Conservation (phyloP, 2,888 invertebrate genomes). For the Dromius quadrimaculatus region DNA sequence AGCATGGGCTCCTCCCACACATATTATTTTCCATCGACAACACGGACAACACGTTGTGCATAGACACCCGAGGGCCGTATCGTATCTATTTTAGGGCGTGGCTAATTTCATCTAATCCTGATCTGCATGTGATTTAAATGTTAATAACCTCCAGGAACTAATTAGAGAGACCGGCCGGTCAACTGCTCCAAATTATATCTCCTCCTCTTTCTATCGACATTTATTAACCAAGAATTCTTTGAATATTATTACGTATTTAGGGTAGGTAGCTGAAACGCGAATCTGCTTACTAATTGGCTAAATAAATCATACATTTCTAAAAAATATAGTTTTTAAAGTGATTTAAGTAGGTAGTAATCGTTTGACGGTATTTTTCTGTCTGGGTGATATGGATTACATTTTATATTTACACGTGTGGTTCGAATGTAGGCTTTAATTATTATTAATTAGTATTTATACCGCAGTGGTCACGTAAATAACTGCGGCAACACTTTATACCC, state of each 20-base stretch:
- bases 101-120: slow-evolving; percentile 51
- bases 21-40: slow-evolving; percentile 32
- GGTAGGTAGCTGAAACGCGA: not conserved
- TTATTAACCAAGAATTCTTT: not conserved
- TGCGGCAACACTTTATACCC: slow-evolving; percentile 6
- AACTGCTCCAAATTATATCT: slow-evolving; percentile 37
- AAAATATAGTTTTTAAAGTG: no score
- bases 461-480: slow-evolving; percentile 35
- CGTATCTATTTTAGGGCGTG: slow-evolving; percentile 49
- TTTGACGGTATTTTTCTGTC: slow-evolving; percentile 13
- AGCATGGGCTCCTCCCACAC: slow-evolving; percentile 38
- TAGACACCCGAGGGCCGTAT: slow-evolving; percentile 33
- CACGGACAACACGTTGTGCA: not conserved
- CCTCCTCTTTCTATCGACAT: slow-evolving; percentile 29
- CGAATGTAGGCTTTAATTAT: slow-evolving; percentile 42
- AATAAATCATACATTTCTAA: slow-evolving; percentile 2
- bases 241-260: not conserved
- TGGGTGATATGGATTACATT: slow-evolving; percentile 8
- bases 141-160: slow-evolving; percentile 48
- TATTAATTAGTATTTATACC: slow-evolving; percentile 48
- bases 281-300: not conserved
- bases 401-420: slow-evolving; percentile 28
- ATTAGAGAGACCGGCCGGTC: slow-evolving; percentile 39
- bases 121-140: slow-evolving; percentile 52
- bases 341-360: no score